These are phyloP conservation scores for Threskiornis aethiopicus DNA, from an alignment of 2,797 vertebrate genomes.

Conservation along the genomic window DNA sequence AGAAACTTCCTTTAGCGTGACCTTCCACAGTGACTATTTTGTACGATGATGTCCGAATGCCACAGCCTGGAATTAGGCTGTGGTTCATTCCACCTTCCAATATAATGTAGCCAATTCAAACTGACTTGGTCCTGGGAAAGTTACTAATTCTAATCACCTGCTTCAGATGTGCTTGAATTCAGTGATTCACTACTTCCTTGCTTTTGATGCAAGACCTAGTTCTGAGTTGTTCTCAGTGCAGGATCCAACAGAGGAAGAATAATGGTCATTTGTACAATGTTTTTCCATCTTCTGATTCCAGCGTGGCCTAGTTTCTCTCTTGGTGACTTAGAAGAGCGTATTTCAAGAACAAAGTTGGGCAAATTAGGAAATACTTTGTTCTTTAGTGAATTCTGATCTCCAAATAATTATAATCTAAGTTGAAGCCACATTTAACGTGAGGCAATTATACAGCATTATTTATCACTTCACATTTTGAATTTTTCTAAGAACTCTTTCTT, in stretches of 20 bases:
- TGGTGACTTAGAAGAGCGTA: not conserved
- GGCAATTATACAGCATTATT: not conserved
- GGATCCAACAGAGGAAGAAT: not conserved
- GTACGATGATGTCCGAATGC: not conserved
- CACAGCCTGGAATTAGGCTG: not conserved
- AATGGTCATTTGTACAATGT: not conserved
- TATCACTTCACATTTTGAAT: not conserved
- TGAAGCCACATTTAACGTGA: not conserved
- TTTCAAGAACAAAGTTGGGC: not conserved
- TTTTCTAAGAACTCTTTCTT: not conserved
- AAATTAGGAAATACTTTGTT: not conserved
- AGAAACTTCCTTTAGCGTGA: not conserved
- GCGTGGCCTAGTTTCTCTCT: not conserved
- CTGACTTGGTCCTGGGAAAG: not conserved
- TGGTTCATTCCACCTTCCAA: not conserved
- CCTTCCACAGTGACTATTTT: rapidly evolving
- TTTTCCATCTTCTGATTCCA: not conserved
- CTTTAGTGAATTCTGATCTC: not conserved
- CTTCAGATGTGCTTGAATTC: not conserved
- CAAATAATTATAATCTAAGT: not conserved
- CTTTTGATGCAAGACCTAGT: not conserved
- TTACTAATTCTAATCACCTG: not conserved
- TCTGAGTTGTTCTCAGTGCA: not conserved
- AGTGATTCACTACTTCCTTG: not conserved
- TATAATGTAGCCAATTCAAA: not conserved